Evolutionary conservation across 1,140 invertebrate species (phyloP).

Genomic region (Cotesia typhae): DNA sequence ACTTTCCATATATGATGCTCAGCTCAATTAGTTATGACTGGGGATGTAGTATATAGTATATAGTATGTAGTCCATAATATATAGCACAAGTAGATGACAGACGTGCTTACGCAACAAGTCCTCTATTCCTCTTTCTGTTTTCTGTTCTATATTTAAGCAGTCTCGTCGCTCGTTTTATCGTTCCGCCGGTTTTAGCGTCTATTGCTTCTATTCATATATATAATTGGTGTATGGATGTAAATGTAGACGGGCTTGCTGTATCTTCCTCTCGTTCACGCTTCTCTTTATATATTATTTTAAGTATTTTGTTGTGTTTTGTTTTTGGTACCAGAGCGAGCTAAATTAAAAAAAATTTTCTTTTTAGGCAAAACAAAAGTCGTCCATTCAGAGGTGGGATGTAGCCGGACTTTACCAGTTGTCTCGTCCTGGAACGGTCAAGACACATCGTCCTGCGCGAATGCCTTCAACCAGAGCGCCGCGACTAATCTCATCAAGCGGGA

Average conservation of each 20-base stretch:
- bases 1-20: not conserved
- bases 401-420: slow-evolving; percentile 58
- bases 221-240: too few relatives aligned
- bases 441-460: slow-evolving; percentile 31
- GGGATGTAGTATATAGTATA: not conserved
- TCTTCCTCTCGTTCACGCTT: too few relatives aligned
- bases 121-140: slow-evolving; percentile 33
- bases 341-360: slow-evolving; percentile 25
- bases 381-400: slow-evolving; percentile 61
- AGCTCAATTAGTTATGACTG: not conserved
- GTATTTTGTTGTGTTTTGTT: too few relatives aligned
- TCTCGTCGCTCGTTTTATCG: slow-evolving; percentile 23
- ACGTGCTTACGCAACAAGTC: slow-evolving; percentile 41
- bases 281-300: too few relatives aligned
- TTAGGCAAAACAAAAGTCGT: slow-evolving; percentile 59
- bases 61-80: not conserved
- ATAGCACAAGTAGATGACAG: slow-evolving; percentile 22
- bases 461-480: slow-evolving; percentile 38
- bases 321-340: too few relatives aligned
- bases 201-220: not conserved
- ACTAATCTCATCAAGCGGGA: slow-evolving; percentile 68
- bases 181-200: slow-evolving; percentile 17
- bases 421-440: slow-evolving; percentile 60
- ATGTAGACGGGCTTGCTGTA: too few relatives aligned
- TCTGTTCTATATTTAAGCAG: slow-evolving; percentile 44